These are phyloP conservation scores for Morus bassanus DNA, from an alignment of 2,797 vertebrate species.

Conservation along the genomic window DNA sequence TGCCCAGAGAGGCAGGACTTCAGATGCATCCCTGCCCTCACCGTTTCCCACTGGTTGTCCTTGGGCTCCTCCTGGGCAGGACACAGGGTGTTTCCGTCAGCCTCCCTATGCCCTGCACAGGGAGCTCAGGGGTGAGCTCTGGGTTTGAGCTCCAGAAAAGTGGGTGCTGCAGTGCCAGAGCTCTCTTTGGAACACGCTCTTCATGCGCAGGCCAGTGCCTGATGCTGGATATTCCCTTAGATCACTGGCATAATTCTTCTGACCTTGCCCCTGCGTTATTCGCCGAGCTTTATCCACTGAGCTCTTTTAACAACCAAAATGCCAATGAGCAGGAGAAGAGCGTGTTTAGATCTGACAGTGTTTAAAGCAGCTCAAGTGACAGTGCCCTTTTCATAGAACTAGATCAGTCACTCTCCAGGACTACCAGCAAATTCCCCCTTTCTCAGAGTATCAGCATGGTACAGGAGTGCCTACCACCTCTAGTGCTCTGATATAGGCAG, in stretches of 20 bases:
- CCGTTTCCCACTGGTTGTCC: neutral
- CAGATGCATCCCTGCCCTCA: rapidly evolving
- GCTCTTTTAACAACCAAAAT: neutral
- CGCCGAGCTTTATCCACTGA: neutral
- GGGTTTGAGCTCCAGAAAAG: neutral
- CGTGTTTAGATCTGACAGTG: neutral
- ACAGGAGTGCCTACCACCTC: neutral
- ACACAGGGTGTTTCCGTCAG: neutral
- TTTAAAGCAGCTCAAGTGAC: neutral
- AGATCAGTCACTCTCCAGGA: neutral
- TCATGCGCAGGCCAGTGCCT: neutral
- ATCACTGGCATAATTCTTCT: neutral
- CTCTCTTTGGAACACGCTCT: neutral
- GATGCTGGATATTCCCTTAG: neutral
- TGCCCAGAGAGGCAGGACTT: neutral
- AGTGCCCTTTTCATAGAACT: constrained; percentile 2
- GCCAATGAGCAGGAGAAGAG: neutral
- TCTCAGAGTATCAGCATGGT: neutral
- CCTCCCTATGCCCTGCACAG: neutral
- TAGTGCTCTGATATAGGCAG: neutral
- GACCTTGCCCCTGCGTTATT: neutral
- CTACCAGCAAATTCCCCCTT: neutral
- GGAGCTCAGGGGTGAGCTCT: neutral
- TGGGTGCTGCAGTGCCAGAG: too few relatives aligned
- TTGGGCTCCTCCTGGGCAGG: neutral